Base-by-base conservation (phyloP, 2,113 vertebrate genomes). In the Nestor notabilis region DNA sequence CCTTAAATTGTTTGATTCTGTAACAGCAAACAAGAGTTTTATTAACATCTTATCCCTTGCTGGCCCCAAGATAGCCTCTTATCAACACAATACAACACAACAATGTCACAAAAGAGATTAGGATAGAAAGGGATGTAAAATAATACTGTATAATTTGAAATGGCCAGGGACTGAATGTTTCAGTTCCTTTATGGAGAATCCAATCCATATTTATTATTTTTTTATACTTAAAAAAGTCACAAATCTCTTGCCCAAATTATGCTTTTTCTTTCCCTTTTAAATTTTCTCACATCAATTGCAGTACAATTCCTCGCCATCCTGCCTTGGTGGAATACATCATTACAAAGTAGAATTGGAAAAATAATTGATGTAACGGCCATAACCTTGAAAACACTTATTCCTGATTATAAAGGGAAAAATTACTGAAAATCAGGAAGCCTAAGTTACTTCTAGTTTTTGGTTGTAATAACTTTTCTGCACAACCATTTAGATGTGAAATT, bases 1-100 rank as follows among this genome's bases (percentile, higher is more conserved):
- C 52, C 86, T 91, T 94, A 94, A 94, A 90, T 86, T 94, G 90
- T 92, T 96, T 95, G 90, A 93, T 89, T 90, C 87, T 95, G 80
- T 95, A 97, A 95, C 50, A 79, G 80, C 92, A 96, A 96, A 97
- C 94, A 96, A 95, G 91, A 91, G 87, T 97, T 97, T 97, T 96
- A 97, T 95, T 97, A 97, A 92, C 76, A 95, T 97, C 83, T 97
- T 94, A 96, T 96, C 90, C 96, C 52, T 92, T 92, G 69, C 83
- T 92, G 89, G 72, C 96, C 91, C 80, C 92, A 91, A 93, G 94
- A 97, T 95, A 97, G 86, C 80, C 96, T 93, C 94, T 97, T 96
- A 95, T 93, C 94, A 95, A 95, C 89, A 95, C 86, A 96, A 94
- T 94, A 76, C 88, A 97, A 96, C 83, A 93, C 77, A 95, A 94